Conservation (phyloP, 2,113 vertebrate species). For the Oryzias javanicus region DNA sequence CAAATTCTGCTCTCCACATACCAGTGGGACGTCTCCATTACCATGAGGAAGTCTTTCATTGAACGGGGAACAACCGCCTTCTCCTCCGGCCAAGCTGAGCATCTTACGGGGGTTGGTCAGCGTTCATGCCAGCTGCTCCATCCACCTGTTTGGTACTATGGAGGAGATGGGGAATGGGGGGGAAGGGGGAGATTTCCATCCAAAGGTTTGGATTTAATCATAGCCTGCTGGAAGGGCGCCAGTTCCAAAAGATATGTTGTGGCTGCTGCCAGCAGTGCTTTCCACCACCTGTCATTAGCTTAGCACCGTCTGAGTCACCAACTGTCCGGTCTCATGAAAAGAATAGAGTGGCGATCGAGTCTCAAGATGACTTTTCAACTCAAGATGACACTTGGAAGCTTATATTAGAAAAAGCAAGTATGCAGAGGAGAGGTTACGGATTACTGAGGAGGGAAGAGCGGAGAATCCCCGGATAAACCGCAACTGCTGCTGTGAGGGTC, state of each 20-base stretch:
- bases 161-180: background rate
- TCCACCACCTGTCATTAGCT: conserved; percentile 61
- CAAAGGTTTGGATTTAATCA: conserved; percentile 57
- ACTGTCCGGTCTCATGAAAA: conserved; percentile 36
- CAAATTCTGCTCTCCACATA: conserved; percentile 35
- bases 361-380: conserved; percentile 15
- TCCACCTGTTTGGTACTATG: conserved; percentile 37
- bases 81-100: conserved; percentile 2
- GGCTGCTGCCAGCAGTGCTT: conserved; percentile 50
- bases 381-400: background rate
- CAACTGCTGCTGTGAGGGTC: background rate
- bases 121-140: conserved; percentile 28
- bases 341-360: conserved; percentile 23
- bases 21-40: conserved; percentile 37
- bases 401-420: background rate
- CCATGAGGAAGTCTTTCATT: conserved; percentile 53
- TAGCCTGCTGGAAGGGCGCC: conserved; percentile 43
- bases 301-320: conserved; percentile 49
- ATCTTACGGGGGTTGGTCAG: conserved; percentile 16
- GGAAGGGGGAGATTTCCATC: conserved; percentile 17
- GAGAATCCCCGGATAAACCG: background rate
- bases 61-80: conserved; percentile 10
- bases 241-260: conserved; percentile 49
- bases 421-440: background rate
- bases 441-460: background rate